Base-by-base conservation (phyloP, 2,888 invertebrate species). In the Ormyrus thymus region DNA sequence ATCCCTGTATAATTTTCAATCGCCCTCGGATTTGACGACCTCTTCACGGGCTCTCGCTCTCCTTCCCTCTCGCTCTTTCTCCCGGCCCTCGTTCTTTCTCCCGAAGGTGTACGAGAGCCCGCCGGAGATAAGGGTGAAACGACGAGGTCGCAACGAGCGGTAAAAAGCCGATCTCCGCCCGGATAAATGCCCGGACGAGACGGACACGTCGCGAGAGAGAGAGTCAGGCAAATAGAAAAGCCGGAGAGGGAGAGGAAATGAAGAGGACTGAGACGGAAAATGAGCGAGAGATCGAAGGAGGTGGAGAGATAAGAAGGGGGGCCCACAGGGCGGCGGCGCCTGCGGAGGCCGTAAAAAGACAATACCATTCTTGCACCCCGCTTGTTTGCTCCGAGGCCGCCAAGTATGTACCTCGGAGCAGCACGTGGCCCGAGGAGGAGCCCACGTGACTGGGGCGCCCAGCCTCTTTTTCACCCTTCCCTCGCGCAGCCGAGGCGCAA, bases 1-100 rank as follows among this genome's bases (percentile, higher is more conserved):
- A 90, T 90, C 89, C 89, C 89, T 89, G 90, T 89, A 90, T 89
- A 90, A 90, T 90, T 90, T 90, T 90, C 89, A 90, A 90, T 90
- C 88, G 89, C 83, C 85, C 85, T 82, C 84, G 89, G 88, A 89
- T 89, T 90, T 90, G 89, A 89, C 89, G 89, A 89, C 86, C 89
- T 87, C 89, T 88, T 89, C 89, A 87, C 85, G 86, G 84, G 82
- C 81, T 78, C 83, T 80, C 79, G 81, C 70, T 48, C 46, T 53
- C 74, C 72, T 78, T 81, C 83, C 78, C 74, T 79, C 81, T 79
- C 55, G 70, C 77, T 83, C 64, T 75, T 72, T 82, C 74, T 68
- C 83, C 81, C 69, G 8, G 15, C 10, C 2, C 58, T 10, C 56
- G 48, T 78, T 80, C 81, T 82, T 79, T 80, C 82, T 82, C 81